Conservation (phyloP, 2,797 vertebrate genomes). For the Anguilla obscura region DNA sequence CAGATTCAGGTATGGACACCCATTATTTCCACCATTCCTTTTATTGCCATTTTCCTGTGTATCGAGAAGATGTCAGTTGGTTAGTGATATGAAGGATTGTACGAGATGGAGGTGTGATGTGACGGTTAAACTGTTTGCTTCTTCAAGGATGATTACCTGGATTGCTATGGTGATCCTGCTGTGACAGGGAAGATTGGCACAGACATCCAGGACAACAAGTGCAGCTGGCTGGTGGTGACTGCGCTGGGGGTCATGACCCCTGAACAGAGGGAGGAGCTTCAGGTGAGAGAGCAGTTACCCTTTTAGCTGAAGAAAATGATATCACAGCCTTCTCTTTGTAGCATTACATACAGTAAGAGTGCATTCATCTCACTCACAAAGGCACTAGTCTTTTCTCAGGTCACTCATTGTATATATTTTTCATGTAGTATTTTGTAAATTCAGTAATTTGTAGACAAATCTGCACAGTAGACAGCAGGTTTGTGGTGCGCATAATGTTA, state of each 20-base stretch:
- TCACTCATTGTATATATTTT: neutral
- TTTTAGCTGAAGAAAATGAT: neutral
- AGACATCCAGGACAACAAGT: conserved; percentile 98
- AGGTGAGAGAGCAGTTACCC: conserved; percentile 69
- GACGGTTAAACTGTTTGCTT: neutral
- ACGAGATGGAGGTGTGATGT: no score
- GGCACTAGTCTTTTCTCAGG: neutral
- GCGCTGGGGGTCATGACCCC: conserved; percentile 78
- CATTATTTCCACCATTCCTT: neutral
- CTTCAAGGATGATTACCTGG: conserved; percentile 89
- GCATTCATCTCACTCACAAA: neutral
- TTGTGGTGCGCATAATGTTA: neutral
- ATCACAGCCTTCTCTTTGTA: neutral
- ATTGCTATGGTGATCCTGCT: conserved; percentile 88
- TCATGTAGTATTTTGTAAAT: neutral
- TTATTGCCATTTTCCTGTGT: neutral
- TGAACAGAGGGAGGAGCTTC: conserved; percentile 77
- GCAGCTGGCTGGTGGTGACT: conserved; percentile 94
- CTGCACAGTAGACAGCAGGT: neutral
- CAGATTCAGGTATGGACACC: conserved; percentile 86
- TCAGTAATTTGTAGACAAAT: neutral
- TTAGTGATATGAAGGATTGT: neutral
- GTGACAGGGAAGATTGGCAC: conserved; percentile 95
- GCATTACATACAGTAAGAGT: neutral
- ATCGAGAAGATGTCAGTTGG: neutral